These are phyloP conservation scores for Tinea pellionella DNA, from an alignment of 2,888 invertebrate genomes.

Conservation along the genomic window DNA sequence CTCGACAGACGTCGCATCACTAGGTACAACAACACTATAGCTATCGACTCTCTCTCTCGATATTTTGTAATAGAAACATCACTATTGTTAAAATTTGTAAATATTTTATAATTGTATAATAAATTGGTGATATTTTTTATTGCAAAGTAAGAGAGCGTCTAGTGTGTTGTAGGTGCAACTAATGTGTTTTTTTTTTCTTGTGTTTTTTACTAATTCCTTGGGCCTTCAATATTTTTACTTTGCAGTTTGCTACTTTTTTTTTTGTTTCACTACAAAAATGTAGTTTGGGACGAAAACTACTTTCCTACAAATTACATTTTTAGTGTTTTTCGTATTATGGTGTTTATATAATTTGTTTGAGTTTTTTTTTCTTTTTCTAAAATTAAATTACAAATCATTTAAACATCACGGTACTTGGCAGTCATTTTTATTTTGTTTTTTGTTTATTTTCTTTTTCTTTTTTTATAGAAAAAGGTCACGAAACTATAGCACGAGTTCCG, in stretches of 20 bases:
- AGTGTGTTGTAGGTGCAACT: conserved; percentile 29
- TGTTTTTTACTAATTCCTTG: conserved; percentile 25
- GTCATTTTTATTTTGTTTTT: conserved; percentile 24
- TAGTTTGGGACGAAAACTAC: too few species aligned
- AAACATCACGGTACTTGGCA: neutral
- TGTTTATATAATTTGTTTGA: too few species aligned
- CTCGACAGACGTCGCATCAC: conserved; percentile 93
- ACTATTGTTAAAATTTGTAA: neutral
- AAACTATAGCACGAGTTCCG: conserved; percentile 61
- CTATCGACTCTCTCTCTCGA: too few species aligned
- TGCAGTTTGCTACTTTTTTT: conserved; percentile 12
- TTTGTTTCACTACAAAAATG: neutral
- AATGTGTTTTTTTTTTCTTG: conserved; percentile 28
- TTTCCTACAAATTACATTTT: too few species aligned
- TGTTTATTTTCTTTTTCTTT: conserved; percentile 44
- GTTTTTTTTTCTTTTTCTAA: too few species aligned
- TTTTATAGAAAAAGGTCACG: conserved; percentile 66
- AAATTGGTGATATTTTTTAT: neutral
- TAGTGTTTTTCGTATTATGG: too few species aligned
- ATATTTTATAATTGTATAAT: neutral
- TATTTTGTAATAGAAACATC: neutral
- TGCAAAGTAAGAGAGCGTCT: neutral
- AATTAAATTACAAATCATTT: too few species aligned
- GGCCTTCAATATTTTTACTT: conserved; percentile 31
- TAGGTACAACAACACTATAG: conserved; percentile 75